Base-by-base conservation (phyloP, 2,113 vertebrate species). In the Muscicapa adusta region DNA sequence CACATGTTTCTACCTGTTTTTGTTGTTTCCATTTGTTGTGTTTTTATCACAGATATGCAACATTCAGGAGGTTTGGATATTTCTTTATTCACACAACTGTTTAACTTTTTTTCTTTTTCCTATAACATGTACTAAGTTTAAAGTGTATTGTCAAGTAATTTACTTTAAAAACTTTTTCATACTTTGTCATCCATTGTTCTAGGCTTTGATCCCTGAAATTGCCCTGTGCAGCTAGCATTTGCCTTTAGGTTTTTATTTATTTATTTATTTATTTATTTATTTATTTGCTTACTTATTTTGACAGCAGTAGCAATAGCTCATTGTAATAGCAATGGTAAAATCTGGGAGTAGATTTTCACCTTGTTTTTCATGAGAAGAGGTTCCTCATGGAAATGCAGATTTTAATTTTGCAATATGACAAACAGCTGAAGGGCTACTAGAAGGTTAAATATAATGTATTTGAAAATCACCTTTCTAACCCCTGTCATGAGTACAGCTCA, bases 1-100 rank as follows among this genome's bases (percentile, higher is more conserved):
- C 17, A 28, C 0, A 0, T 8, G 2, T 58, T 19, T 81, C 43
- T 48, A 29, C 23, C 47, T 71, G 18, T 3, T 88, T 54, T 62
- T 76, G 26, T 50, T 89, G 36, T 31, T 91, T 78, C 67, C 11
- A 33, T 76, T 91, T 6, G 31, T 22, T 73, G 5, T 47, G 5
- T 63, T 40, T 70, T 71, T 23, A 19, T 66, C 58, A 67, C 31
- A 19, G 12, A 33, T 75, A 36, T 28, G 76, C 43, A 62, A 14
- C 33, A 43, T 60, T 83, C 38, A 58, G 31, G 63, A 82, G 15
- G 28, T 77, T 74, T 92, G 47, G 50, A 12, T 91, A 29, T 72
- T 45, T 28, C 45, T 71, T 87, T 93, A n/a, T 79, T 85, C 48
- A 84, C 34, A 65, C 34, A 54, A 16, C 11, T 83, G 19, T 74